phyloP scores from a whole-genome alignment of 1,140 invertebrate species.

The Leptopilina boulardi region DNA sequence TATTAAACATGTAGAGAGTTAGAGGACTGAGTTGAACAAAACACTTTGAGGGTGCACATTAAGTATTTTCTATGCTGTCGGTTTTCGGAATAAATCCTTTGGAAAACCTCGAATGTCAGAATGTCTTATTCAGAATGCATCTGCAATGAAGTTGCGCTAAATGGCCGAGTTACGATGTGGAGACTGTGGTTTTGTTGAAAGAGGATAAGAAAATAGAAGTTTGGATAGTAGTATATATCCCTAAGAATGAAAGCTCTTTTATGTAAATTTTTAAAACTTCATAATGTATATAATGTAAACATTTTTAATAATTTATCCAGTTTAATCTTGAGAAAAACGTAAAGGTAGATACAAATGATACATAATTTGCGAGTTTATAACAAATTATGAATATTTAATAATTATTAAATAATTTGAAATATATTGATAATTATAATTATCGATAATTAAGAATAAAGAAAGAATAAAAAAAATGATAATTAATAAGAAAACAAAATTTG shows the following conservation, averaged over 20 bases:
- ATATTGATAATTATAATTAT: too few relatives aligned
- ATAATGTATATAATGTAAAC: constrained; percentile 40
- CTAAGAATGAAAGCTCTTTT: constrained; percentile 11
- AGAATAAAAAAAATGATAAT: too few relatives aligned
- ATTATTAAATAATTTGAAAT: too few relatives aligned
- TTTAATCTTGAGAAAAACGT: too few relatives aligned
- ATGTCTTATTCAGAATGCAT: constrained; percentile 40
- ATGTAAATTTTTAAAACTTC: constrained; percentile 12
- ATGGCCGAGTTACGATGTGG: constrained; percentile 34
- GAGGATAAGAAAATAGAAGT: background rate
- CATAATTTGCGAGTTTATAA: too few relatives aligned
- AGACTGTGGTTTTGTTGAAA: background rate
- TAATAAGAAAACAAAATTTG: too few relatives aligned
- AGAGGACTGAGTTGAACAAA: constrained; percentile 10
- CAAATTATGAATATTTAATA: too few relatives aligned
- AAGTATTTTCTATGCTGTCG: constrained; percentile 36
- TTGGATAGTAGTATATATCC: constrained; percentile 34
- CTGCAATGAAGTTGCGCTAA: constrained; percentile 38
- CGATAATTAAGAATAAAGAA: too few relatives aligned
- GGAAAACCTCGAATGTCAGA: constrained; percentile 34
- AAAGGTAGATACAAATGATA: too few relatives aligned
- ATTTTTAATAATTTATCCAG: too few relatives aligned
- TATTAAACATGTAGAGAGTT: background rate
- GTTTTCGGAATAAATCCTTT: constrained; percentile 33
- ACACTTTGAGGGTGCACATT: constrained; percentile 36